Evolutionary conservation across 2,113 vertebrate genomes (phyloP).

Genomic region (Amblyopsis rosae): DNA sequence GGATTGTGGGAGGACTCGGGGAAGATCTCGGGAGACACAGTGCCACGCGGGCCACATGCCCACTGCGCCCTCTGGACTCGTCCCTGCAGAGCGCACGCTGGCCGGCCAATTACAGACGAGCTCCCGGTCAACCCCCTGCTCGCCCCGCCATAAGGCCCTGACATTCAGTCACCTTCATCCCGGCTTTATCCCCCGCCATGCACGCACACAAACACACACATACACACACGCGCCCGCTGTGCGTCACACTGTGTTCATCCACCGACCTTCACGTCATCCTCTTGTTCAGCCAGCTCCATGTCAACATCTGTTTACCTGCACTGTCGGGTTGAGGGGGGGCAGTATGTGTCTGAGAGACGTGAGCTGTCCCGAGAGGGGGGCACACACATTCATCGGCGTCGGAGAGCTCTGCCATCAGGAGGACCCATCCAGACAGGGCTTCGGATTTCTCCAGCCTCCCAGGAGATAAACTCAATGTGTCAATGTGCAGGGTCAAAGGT

Average conservation of each 20-base stretch:
- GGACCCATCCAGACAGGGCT: neutral
- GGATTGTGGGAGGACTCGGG: conserved; percentile 62
- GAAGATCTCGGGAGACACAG: conserved; percentile 50
- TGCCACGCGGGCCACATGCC: conserved; percentile 69
- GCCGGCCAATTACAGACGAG: no score
- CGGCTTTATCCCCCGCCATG: no score
- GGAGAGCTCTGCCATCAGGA: neutral
- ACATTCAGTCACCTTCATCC: no score
- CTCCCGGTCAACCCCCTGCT: conserved; percentile 8
- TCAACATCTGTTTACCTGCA: no score
- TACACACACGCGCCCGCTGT: no score
- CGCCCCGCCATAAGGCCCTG: conserved; percentile 25
- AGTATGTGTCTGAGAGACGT: no score
- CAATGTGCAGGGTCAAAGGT: conserved; percentile 44
- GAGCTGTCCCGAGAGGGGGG: conserved; percentile 5
- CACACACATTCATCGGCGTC: neutral
- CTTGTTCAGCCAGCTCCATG: no score
- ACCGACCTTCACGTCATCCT: no score
- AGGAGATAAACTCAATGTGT: conserved; percentile 24
- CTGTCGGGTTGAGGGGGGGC: no score
- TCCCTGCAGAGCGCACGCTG: conserved; percentile 28
- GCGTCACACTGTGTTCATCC: no score
- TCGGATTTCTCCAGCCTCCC: conserved; percentile 6
- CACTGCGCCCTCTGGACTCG: conserved; percentile 60
- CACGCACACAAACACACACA: no score